A percentile compares a stretch with the other conserved stretches of the same genome.
phyloP scores from a whole-genome alignment of 2,888 invertebrate species.

The Allophyes oxyacanthae region DNA sequence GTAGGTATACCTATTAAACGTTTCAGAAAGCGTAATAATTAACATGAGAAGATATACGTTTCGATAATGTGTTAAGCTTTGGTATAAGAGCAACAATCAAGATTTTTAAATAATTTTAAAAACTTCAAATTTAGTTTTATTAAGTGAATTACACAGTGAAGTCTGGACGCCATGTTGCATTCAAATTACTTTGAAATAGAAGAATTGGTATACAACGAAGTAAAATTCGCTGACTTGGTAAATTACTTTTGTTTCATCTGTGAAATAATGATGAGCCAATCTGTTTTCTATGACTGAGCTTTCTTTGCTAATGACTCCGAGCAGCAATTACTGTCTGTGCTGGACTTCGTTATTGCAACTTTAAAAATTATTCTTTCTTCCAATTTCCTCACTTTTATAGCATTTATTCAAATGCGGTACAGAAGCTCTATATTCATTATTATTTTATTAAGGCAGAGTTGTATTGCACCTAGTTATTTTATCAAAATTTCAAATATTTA shows the following conservation, averaged over 20 bases:
- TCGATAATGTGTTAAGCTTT: no score
- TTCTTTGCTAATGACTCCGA: constrained; percentile 1
- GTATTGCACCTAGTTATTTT: constrained; percentile 1
- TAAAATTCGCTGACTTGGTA: constrained; percentile 22
- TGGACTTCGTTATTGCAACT: background rate
- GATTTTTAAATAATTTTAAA: no score
- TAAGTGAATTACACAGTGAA: constrained; percentile 13
- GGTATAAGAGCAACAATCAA: no score
- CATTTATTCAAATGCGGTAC: no score
- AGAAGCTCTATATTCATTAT: background rate
- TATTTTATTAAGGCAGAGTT: background rate
- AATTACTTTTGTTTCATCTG: constrained; percentile 37
- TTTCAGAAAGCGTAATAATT: no score
- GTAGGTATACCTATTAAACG: no score
- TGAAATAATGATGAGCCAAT: constrained; percentile 23
- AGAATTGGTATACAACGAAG: constrained; percentile 28
- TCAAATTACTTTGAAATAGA: constrained; percentile 32
- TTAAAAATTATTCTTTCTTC: background rate
- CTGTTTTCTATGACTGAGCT: constrained; percentile 15
- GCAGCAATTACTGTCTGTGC: constrained; percentile 1
- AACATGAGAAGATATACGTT: no score
- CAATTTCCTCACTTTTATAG: background rate
- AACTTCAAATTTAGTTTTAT: no score
- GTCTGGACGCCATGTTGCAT: constrained; percentile 27
- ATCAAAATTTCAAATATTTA: constrained; percentile 18